A percentile compares a stretch with the other conserved stretches of the same genome.
Evolutionary conservation across 2,113 vertebrate species (phyloP).

Genomic region (Myanophis thanlyinensis): DNA sequence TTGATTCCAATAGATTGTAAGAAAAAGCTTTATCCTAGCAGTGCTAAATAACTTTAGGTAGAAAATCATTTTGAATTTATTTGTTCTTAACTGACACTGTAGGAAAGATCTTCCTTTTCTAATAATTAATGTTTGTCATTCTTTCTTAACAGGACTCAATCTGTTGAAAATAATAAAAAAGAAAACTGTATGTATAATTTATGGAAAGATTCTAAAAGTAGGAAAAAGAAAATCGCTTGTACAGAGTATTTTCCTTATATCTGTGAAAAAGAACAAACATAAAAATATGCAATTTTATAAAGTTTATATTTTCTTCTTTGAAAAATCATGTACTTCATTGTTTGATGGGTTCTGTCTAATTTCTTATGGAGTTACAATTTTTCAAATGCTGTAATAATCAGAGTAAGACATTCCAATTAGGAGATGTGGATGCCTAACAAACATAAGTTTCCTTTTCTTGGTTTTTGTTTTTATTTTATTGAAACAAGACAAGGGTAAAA

Average conservation of each 20-base stretch:
- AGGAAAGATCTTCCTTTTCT: not conserved
- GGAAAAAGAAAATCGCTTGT: not conserved
- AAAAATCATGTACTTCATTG: not conserved
- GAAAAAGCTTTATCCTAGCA: not conserved
- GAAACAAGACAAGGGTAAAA: not conserved
- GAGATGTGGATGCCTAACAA: not conserved
- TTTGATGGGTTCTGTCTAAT: not conserved
- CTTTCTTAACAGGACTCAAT: not conserved
- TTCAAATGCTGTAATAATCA: not conserved
- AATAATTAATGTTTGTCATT: not conserved
- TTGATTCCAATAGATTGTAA: not conserved
- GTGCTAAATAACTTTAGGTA: not conserved
- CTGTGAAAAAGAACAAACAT: slow-evolving; percentile 7
- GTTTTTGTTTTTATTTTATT: not conserved
- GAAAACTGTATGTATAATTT: not conserved
- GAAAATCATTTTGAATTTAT: not conserved
- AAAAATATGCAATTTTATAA: not conserved
- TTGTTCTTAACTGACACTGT: not conserved
- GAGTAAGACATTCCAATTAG: not conserved
- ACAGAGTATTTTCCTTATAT: not conserved
- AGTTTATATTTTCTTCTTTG: not conserved
- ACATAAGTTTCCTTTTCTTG: not conserved
- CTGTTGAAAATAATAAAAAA: not conserved
- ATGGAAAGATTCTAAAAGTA: too few species aligned
- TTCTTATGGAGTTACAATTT: not conserved